These are phyloP conservation scores for Apis laboriosa DNA, from an alignment of 1,140 invertebrate species.

Conservation along the genomic window DNA sequence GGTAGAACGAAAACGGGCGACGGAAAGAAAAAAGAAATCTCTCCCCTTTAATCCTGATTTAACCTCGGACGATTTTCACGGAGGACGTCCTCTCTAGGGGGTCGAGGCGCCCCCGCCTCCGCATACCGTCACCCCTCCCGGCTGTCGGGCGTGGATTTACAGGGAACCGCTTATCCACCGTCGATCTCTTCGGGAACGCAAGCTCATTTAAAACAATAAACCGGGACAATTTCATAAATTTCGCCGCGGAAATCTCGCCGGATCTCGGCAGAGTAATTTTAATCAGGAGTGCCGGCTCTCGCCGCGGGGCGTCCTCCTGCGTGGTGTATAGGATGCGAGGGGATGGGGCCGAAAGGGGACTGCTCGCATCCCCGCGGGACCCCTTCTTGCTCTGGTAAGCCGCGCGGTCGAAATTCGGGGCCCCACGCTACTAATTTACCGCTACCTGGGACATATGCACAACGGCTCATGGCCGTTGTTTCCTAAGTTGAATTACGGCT, in stretches of 20 bases:
- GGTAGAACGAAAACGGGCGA: background rate
- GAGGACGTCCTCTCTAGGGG: slow-evolving; percentile 56
- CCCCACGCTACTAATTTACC: slow-evolving; percentile 75
- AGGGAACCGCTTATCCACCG: slow-evolving; percentile 62
- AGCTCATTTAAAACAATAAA: slow-evolving; percentile 73
- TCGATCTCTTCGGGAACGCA: slow-evolving; percentile 66
- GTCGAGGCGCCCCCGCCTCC: slow-evolving; percentile 52
- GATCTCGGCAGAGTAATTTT: slow-evolving; percentile 70
- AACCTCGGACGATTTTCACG: slow-evolving; percentile 56
- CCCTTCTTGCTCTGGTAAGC: slow-evolving; percentile 48
- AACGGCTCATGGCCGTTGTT: slow-evolving; percentile 64
- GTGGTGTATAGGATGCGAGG: background rate
- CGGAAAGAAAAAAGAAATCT: too few species aligned
- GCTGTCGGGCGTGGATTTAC: slow-evolving; percentile 59
- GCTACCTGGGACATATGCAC: slow-evolving; percentile 75
- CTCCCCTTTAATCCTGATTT: slow-evolving; percentile 54
- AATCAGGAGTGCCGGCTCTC: slow-evolving; percentile 68
- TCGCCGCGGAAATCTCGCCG: slow-evolving; percentile 66
- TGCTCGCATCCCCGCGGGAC: slow-evolving; percentile 32
- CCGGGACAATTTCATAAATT: slow-evolving; percentile 73
- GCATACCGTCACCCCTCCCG: slow-evolving; percentile 15
- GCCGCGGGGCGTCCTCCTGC: slow-evolving; percentile 58
- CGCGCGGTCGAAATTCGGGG: slow-evolving; percentile 66
- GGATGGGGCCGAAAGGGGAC: background rate
- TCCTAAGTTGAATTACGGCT: slow-evolving; percentile 75